Base-by-base conservation (phyloP, 2,888 invertebrate genomes). In the Ophraella communa region DNA sequence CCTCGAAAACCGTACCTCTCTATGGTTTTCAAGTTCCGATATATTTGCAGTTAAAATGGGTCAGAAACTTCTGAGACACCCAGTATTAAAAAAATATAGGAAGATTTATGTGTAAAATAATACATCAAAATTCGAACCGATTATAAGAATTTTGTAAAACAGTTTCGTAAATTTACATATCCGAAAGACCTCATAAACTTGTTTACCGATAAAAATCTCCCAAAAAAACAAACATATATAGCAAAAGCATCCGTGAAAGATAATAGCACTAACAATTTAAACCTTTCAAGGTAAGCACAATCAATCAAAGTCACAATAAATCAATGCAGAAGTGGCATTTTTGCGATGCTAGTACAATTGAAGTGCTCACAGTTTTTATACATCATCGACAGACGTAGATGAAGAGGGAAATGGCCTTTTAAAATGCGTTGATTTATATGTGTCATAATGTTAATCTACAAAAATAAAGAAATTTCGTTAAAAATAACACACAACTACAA, bases 231-330 rank as follows among this genome's bases (percentile, higher is more conserved):
- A 30, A 51, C 7, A 51, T 14, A 27, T 27, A 27, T 27, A 51
- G 49, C 27, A 23, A 27, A 51, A 51, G 14, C 49, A 27, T 51
- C n/a, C 49, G 14, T 7, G 27, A 10, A 27, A 27, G 49, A 27
- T 23, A 51, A 51, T 68, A 65, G 71, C n/a, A 69, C 24, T 51
- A n/a, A 27, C 27, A 51, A 51, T 27, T 51, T 17, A 63, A 66
- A 69, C 62, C 66, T 72, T 71, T 71, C 59, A 71, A 74, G 76
- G 74, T 74, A 70, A 62, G 69, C 70, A 67, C 71, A 71, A 80
- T 80, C 79, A 78, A 78, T 81, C 81, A 80, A 78, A 76, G 79
- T 81, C 80, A 71, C 77, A 78, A 80, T 80, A 81, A 80, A 80
- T 80, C 80, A 80, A 79, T 80, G 77, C 78, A 71, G 74, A 72